Evolutionary conservation across 2,113 vertebrate species (phyloP).

Genomic region (Ramphastos sulfuratus): DNA sequence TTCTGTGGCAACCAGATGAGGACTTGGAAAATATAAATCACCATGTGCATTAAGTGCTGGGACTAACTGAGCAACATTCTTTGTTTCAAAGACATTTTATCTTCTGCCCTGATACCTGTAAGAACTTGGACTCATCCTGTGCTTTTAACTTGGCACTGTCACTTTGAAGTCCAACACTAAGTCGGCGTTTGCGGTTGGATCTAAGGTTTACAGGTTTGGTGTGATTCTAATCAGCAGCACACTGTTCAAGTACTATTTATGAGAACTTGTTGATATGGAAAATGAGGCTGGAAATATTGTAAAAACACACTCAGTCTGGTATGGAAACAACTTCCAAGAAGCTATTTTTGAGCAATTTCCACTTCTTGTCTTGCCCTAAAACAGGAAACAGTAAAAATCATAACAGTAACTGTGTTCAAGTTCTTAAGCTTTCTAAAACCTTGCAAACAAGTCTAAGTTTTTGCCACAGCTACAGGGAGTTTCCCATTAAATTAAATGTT

Average conservation of each 20-base stretch:
- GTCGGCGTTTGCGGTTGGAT: background rate
- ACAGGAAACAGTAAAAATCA: constrained; percentile 56
- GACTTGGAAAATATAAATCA: background rate
- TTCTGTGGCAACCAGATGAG: background rate
- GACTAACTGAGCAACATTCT: background rate
- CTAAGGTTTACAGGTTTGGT: background rate
- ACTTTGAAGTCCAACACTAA: background rate
- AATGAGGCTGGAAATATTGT: constrained; percentile 29
- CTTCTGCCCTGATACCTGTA: background rate
- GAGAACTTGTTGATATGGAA: constrained; percentile 42
- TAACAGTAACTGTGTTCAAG: constrained; percentile 36
- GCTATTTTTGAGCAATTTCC: constrained; percentile 69
- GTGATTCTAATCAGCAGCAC: constrained; percentile 14
- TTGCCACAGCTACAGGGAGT: background rate
- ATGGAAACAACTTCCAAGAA: constrained; percentile 60
- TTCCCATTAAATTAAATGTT: background rate
- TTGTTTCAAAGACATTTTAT: background rate
- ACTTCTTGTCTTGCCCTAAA: constrained; percentile 58
- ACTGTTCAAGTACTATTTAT: background rate
- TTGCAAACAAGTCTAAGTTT: background rate
- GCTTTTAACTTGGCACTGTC: background rate
- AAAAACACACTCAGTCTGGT: constrained; percentile 31
- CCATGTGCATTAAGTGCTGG: fast-evolving
- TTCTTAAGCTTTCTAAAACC: constrained; percentile 18
- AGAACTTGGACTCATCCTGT: background rate